Evolutionary conservation across 2,888 invertebrate genomes (phyloP), one percentile per base, ranked within the genome.

Genomic region (Paralinhomoeus sp.): DNA sequence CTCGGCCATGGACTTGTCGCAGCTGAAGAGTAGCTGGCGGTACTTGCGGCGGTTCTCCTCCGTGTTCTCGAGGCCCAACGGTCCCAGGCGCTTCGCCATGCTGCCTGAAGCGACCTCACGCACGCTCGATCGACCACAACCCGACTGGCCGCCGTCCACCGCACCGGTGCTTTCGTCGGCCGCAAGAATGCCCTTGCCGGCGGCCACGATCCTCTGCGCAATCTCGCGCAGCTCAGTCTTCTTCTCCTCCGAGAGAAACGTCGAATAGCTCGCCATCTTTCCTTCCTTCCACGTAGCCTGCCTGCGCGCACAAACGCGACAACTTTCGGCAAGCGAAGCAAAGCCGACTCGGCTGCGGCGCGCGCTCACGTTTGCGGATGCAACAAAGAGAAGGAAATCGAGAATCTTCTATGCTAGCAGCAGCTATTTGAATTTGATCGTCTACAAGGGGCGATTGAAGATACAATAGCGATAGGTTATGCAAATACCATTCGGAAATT

Each of bases 31-130:
- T 20, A 62, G 53, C 46, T 62, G 56, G 20, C 56, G 42, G 41
- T 54, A 62, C 48, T 55, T 54, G 41, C 53, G 53, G 41, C 62
- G 51, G 49, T 62, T 63, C 12, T 53, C 51, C 49, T 63, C 63
- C 40, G 48, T 60, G 54, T 62, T 62, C 48, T 62, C 63, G 43
- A 63, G 45, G 44, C 51, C 53, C 47, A 63, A 58, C 38, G 51
- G 45, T 23, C 49, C 40, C 20, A 62, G 53, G 35, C 62, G 57
- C 42, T 61, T 59, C 37, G 57, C 61, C 42, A 62, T 62, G 7
- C 58, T 57, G 36, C 58, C 59, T 58, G 46, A 23, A 53, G 45
- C 18, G 12, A 21, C 37, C 9, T 37, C 18, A n/a, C 7, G 9
- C 31, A 31, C 9, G 24, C 38, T 20, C 24, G 39, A 13, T 40